phyloP scores from a whole-genome alignment of 2,113 vertebrate species.

The Lathamus discolor region DNA sequence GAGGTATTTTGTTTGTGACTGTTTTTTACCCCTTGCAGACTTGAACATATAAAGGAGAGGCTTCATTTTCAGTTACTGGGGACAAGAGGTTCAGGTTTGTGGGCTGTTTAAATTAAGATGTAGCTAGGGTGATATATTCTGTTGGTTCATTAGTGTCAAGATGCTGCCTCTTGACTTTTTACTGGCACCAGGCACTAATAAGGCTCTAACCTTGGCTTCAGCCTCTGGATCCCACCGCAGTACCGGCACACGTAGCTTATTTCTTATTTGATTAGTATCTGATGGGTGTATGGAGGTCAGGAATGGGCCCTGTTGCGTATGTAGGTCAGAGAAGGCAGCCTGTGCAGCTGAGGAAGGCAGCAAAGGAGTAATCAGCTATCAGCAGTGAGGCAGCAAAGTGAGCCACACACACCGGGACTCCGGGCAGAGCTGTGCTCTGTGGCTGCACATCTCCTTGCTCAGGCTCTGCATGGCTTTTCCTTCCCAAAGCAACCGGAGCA shows the following conservation, averaged over 20 bases:
- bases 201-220: neutral
- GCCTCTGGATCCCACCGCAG: neutral
- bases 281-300: neutral
- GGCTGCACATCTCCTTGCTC: accelerated
- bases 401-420: accelerated
- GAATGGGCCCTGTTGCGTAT: accelerated
- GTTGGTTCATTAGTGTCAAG: neutral
- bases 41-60: neutral
- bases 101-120: neutral
- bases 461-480: accelerated
- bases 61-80: neutral
- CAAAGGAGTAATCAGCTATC: accelerated
- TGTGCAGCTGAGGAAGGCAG: neutral
- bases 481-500: accelerated
- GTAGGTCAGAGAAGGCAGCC: neutral
- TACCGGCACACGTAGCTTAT: neutral
- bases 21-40: neutral
- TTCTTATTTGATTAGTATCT: neutral
- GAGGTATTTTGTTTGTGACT: neutral
- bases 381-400: accelerated
- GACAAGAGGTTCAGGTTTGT: neutral
- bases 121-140: neutral
- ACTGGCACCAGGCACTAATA: neutral
- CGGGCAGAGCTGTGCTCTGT: accelerated
- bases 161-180: neutral